Conservation (phyloP, 1,140 invertebrate genomes). For the Mylabris phalerata region DNA sequence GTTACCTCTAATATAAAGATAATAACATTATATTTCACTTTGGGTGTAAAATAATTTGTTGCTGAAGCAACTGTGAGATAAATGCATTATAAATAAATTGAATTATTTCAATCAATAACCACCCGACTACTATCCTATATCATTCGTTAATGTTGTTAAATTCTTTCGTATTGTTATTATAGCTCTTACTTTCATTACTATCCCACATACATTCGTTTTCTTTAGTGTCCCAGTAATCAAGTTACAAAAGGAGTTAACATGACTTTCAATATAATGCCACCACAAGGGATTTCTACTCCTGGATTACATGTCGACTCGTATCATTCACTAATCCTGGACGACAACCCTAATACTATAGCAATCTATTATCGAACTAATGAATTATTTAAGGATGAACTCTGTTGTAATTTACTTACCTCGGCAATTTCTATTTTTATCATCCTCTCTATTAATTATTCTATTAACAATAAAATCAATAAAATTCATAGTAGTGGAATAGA, state of each 20-base stretch:
- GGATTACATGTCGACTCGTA: conserved; percentile 16
- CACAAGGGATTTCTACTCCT: conserved; percentile 6
- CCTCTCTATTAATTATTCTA: no score
- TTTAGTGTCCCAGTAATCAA: conserved; percentile 8
- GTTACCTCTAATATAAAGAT: no score
- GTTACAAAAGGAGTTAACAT: conserved; percentile 15
- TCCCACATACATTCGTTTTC: conserved; percentile 4
- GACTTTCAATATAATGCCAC: conserved; percentile 14
- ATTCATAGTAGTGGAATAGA: no score
- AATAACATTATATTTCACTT: neutral
- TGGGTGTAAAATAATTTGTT: conserved; percentile 8
- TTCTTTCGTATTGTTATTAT: no score
- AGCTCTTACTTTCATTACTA: neutral
- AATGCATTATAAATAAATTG: conserved; percentile 4
- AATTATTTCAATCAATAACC: conserved; percentile 16
- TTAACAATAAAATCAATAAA: no score
- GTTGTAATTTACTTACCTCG: conserved; percentile 13
- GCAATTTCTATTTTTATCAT: no score
- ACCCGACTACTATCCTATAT: no score
- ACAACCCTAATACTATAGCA: conserved; percentile 14
- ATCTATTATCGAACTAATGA: conserved; percentile 21
- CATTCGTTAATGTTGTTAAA: no score
- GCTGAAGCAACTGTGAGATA: conserved; percentile 7
- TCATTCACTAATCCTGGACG: conserved; percentile 15
- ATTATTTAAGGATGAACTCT: conserved; percentile 15